Evolutionary conservation across 2,888 invertebrate genomes (phyloP), one percentile per base, ranked within the genome.

Genomic region (Drosophila sordidapex): DNA sequence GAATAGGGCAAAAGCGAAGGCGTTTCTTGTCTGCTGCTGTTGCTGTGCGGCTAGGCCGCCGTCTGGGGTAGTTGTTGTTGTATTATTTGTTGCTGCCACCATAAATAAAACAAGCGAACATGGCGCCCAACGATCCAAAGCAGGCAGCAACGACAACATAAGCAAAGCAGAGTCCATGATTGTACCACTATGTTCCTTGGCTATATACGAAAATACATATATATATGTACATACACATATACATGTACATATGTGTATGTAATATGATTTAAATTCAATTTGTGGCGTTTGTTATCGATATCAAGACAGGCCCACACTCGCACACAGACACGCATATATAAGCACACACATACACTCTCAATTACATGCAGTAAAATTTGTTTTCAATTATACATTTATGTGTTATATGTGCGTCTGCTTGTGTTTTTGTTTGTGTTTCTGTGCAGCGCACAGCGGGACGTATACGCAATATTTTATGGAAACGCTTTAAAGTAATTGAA

Each of bases 271-370:
- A 86, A 86, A 86, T 86, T 86, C 85, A 86, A 86, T 86, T 86
- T 86, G 88, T 70, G 85, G 85, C 88, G 81, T 86, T 86, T 86
- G 90, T 86, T 86, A 86, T 86, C 85, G 85, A 86, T 86, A 89
- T 76, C 87, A 83, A 89, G 89, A 76, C 90, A 81, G 68, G 53
- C 66, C 57, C 69, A 54, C 54, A 53, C 62, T 51, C 71, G 31
- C 67, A 52, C 38, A 65, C 54, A 52, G 38, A 43, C 63, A 40
- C 57, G 10, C 65, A 43, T 48, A 36, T 60, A 59, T 35, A 57
- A 43, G 15, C 58, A 40, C 53, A 61, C 63, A 68, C 56, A 71
- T 63, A 83, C 75, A 74, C 64, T 65, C 79, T 70, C 76, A 81
- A 88, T 81, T 86, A 88, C 85, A 88, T 76, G 85, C 87, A 74